A percentile compares a stretch with the other conserved stretches of the same genome.
Evolutionary conservation across 2,113 vertebrate species (phyloP).

Genomic region (Clarias gariepinus): DNA sequence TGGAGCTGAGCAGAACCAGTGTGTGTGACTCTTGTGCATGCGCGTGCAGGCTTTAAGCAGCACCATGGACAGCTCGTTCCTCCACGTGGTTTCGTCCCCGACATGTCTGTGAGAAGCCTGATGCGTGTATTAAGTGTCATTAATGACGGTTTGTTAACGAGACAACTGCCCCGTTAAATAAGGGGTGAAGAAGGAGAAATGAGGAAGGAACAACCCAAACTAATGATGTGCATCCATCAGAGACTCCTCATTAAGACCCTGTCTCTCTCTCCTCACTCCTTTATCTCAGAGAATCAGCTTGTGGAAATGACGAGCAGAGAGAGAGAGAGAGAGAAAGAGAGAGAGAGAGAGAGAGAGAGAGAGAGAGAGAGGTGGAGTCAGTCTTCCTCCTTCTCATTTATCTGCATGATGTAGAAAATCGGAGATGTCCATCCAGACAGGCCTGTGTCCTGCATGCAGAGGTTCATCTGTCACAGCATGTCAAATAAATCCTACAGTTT

Average conservation of each 20-base stretch:
- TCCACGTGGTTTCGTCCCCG: neutral
- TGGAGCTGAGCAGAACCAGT: neutral
- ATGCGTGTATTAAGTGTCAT: neutral
- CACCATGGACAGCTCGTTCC: conserved; percentile 2
- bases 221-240: conserved; percentile 60
- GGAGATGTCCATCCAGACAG: neutral
- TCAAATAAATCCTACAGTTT: neutral
- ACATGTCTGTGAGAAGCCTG: neutral
- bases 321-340: no score
- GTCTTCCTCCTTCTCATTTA: conserved; percentile 31
- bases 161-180: neutral
- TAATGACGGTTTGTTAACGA: neutral
- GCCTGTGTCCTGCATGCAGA: neutral
- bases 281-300: conserved; percentile 65
- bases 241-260: conserved; percentile 63
- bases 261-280: conserved; percentile 41
- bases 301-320: conserved; percentile 62
- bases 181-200: neutral
- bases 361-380: no score
- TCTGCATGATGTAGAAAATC: conserved; percentile 43
- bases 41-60: neutral
- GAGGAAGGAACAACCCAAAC: conserved; percentile 50
- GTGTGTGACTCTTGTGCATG: neutral
- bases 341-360: no score
- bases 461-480: neutral